These are phyloP conservation scores for Aulostomus chinensis DNA, from an alignment of 2,797 vertebrate genomes.

Conservation along the genomic window DNA sequence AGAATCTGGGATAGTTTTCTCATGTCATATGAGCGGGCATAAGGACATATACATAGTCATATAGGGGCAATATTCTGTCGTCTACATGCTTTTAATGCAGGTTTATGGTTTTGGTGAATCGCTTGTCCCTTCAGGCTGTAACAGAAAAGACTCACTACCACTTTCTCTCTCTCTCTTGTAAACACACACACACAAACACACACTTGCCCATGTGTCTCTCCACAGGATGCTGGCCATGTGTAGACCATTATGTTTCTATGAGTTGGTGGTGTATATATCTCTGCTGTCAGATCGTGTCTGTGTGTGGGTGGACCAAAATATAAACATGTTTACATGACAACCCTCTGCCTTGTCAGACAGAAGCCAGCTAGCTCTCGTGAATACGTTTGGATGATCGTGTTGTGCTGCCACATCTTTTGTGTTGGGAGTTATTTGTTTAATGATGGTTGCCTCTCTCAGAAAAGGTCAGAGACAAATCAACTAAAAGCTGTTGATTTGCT, in stretches of 20 bases:
- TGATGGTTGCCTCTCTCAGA: not conserved
- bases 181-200: slow-evolving; percentile 5
- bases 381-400: not conserved
- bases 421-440: slow-evolving; percentile 24
- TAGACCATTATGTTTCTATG: slow-evolving; percentile 1
- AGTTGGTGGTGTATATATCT: slow-evolving; percentile 2
- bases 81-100: too few species aligned
- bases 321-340: slow-evolving; percentile 4
- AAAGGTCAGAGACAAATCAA: slow-evolving; percentile 25
- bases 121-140: too few species aligned
- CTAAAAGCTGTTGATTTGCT: slow-evolving; percentile 17
- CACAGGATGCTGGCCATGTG: not conserved
- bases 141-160: not conserved
- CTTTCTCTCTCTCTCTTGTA: not conserved
- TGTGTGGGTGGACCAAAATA: slow-evolving; percentile 13
- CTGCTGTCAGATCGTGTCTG: slow-evolving; percentile 4
- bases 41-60: too few species aligned
- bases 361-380: not conserved
- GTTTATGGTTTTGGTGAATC: too few species aligned
- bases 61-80: too few species aligned
- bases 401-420: not conserved
- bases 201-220: not conserved
- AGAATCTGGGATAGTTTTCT: too few species aligned
- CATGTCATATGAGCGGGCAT: too few species aligned
- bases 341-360: too few species aligned